Evolutionary conservation across 2,113 vertebrate genomes (phyloP), one percentile per base, ranked within the genome.

Genomic region (Asarcornis scutulata): DNA sequence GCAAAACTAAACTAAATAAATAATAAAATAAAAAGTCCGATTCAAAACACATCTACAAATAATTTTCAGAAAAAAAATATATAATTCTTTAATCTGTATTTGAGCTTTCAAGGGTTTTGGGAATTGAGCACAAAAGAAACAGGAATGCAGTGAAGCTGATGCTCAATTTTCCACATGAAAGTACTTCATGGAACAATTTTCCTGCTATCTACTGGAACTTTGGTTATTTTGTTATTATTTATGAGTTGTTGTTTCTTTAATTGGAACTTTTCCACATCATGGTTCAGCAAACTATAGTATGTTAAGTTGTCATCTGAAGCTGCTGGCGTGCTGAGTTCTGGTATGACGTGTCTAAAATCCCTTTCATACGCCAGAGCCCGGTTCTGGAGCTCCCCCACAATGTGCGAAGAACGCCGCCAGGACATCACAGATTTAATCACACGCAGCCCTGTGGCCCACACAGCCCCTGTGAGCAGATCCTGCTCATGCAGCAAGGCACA

Each of bases 351-450:
- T 25, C 67, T n/a, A 3, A 15, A 53, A 55, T 9, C 22, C 42
- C 66, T 29, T 29, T 3, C 69, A 0, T 0, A 8, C 38, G 12
- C 29, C 64, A 27, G 55, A 55, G 58, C 25, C 13, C 3, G 0
- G 0, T 31, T 29, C 48, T 0, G 7, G 53, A 58, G 84, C 55
- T 42, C 8, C 48, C 17, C 44, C 3, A 4, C 26, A 2, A 9
- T 0, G 0, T 1, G 1, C 17, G 67, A 1, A 3, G 15, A 13
- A 46, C 1, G 44, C 34, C 6, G 0, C 1, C 34, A 13, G 56
- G 63, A 11, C 58, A 5, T 6, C 36, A 1, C 29, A 3, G 11
- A 12, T 2, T 2, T 2, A 4, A 11, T 1, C 9, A 17, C 29
- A 4, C 2, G 32, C 36, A 8, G 32, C 11, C 5, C 9, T 0